phyloP scores from a whole-genome alignment of 2,888 invertebrate genomes.

The Eristalis tenax region DNA sequence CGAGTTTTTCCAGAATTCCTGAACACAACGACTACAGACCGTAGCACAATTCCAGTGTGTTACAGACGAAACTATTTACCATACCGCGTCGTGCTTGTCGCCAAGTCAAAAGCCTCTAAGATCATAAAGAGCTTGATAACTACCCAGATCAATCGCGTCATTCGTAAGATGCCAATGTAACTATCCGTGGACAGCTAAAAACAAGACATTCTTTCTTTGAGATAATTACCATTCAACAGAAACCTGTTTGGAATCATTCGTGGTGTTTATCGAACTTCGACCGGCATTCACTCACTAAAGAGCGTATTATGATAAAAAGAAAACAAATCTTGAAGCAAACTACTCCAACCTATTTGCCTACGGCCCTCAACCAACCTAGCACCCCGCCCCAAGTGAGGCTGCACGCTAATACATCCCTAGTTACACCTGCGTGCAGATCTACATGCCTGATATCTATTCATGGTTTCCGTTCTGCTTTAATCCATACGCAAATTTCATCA shows the following conservation, averaged over 20 bases:
- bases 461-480: background rate
- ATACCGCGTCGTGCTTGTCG: no score
- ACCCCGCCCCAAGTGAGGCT: background rate
- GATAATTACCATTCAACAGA: background rate
- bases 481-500: background rate
- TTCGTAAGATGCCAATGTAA: no score
- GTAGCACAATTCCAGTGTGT: no score
- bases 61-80: no score
- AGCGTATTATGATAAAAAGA: background rate
- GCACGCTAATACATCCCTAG: background rate
- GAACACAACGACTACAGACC: no score
- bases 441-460: no score
- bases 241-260: background rate
- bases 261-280: background rate
- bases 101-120: no score
- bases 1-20: no score
- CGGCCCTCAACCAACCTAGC: background rate
- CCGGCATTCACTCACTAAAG: background rate
- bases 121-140: background rate
- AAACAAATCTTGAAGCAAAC: background rate
- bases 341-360: background rate
- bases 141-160: background rate
- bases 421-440: background rate
- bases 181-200: background rate
- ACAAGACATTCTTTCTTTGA: background rate